A percentile compares a stretch with the other conserved stretches of the same genome.
These are phyloP conservation scores for Serilophus lunatus DNA, from an alignment of 2,113 vertebrate genomes.

Conservation along the genomic window DNA sequence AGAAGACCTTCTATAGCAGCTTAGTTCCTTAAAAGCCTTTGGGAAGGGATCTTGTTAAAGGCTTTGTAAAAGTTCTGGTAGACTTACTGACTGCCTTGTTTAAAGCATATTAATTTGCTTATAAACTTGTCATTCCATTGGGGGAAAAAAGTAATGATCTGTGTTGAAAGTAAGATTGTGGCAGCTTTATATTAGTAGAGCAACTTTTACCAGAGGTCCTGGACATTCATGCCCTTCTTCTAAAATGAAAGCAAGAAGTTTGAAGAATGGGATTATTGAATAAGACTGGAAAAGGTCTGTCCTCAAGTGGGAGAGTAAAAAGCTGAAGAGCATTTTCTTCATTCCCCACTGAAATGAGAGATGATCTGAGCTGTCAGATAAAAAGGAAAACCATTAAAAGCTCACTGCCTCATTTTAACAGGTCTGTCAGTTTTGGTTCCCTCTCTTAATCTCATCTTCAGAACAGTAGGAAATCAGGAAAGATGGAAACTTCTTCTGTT, in stretches of 20 bases:
- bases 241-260: not conserved
- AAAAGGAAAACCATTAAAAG: conserved; percentile 57
- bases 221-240: not conserved
- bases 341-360: conserved; percentile 44
- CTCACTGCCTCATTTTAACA: conserved; percentile 52
- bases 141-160: not conserved
- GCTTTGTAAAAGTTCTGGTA: not conserved
- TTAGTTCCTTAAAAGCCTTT: not conserved
- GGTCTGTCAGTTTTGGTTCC: conserved; percentile 51
- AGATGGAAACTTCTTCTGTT: conserved; percentile 45
- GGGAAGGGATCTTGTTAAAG: not conserved
- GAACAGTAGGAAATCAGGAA: conserved; percentile 48
- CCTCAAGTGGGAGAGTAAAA: conserved; percentile 22
- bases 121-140: not conserved
- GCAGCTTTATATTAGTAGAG: not conserved
- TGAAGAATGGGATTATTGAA: not conserved
- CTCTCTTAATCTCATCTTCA: conserved; percentile 58
- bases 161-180: not conserved
- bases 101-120: not conserved
- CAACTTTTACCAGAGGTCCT: not conserved
- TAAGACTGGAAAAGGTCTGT: not conserved
- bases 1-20: not conserved
- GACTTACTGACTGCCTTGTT: not conserved
- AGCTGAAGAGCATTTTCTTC: conserved; percentile 50
- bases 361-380: conserved; percentile 55